Conservation (phyloP, 2,113 vertebrate genomes). For the Hoplias malabaricus region DNA sequence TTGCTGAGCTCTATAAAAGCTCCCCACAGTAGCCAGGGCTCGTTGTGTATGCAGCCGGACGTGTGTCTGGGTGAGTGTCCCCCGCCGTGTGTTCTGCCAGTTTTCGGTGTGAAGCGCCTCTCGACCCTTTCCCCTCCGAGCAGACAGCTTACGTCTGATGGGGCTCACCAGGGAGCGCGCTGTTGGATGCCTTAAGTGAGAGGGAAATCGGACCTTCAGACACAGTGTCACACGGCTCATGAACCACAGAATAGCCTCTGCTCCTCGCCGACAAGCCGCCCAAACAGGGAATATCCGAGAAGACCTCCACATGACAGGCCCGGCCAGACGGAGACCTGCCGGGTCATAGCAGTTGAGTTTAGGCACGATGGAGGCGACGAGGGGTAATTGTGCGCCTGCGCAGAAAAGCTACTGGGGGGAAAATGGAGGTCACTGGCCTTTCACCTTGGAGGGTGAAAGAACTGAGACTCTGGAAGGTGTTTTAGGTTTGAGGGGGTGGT, state of each 20-base stretch:
- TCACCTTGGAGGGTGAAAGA: not conserved
- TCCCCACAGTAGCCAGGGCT: not conserved
- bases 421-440: not conserved
- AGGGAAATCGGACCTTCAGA: conserved; percentile 45
- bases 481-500: too few relatives aligned
- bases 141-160: conserved; percentile 44
- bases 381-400: conserved; percentile 1
- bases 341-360: conserved; percentile 13
- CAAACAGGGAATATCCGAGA: conserved; percentile 35
- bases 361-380: not conserved
- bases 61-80: conserved; percentile 26
- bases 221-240: conserved; percentile 46
- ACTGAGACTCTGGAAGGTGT: not conserved
- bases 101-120: conserved; percentile 24
- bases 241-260: conserved; percentile 44
- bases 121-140: conserved; percentile 26
- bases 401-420: not conserved
- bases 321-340: not conserved
- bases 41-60: conserved; percentile 37
- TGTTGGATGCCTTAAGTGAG: conserved; percentile 48
- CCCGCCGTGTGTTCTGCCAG: conserved; percentile 21
- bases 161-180: conserved; percentile 39
- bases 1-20: not conserved
- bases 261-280: conserved; percentile 41
- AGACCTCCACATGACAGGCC: conserved; percentile 28